Evolutionary conservation across 2,797 vertebrate genomes (phyloP).

Genomic region (Sebastes flavidus): DNA sequence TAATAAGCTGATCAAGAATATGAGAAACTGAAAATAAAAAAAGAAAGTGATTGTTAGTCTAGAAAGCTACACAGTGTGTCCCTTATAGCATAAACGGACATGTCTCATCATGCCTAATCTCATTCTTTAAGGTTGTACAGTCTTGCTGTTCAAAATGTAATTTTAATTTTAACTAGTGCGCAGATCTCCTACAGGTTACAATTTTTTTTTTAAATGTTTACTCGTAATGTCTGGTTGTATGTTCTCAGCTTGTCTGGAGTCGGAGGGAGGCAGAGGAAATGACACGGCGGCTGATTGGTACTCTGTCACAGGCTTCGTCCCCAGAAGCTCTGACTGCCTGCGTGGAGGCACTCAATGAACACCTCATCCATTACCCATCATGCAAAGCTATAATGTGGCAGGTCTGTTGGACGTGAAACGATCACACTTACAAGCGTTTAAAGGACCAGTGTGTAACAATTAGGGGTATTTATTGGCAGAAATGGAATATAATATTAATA

Average conservation of each 20-base stretch:
- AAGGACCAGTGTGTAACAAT: too few relatives aligned
- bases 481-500: too few relatives aligned
- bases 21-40: not conserved
- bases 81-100: not conserved
- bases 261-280: slow-evolving; percentile 64
- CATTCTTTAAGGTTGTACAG: not conserved
- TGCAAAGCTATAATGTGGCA: slow-evolving; percentile 80
- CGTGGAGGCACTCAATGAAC: slow-evolving; percentile 76
- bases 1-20: not conserved
- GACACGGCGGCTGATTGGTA: slow-evolving; percentile 47
- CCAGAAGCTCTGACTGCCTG: slow-evolving; percentile 61
- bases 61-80: not conserved
- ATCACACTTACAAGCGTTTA: not conserved
- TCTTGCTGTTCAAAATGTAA: not conserved
- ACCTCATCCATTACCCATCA: slow-evolving; percentile 75
- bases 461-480: too few relatives aligned
- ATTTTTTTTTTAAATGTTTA: not conserved
- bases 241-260: slow-evolving; percentile 53
- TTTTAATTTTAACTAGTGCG: not conserved
- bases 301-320: slow-evolving; percentile 51
- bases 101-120: not conserved
- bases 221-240: not conserved
- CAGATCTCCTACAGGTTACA: not conserved
- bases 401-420: slow-evolving; percentile 56
- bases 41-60: not conserved